Base-by-base conservation (phyloP, 2,113 vertebrate genomes). In the Archocentrus centrarchus region DNA sequence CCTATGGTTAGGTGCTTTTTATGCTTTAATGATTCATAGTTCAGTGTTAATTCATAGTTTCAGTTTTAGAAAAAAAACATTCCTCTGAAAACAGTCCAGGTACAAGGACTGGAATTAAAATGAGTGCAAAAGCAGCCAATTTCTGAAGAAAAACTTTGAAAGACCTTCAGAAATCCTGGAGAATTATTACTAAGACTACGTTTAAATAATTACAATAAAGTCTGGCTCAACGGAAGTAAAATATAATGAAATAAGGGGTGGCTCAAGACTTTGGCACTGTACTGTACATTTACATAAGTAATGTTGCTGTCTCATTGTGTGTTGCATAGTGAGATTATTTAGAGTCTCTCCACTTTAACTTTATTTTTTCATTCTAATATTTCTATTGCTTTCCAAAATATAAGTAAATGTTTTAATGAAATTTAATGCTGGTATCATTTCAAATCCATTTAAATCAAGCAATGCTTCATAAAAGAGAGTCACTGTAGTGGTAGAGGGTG, bases 281-380 rank as follows among this genome's bases (percentile, higher is more conserved):
- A 18, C 39, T 11, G 8, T 2, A 0, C 64, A 30, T 30, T 30
- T 50, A 70, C 22, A 70, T 11, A 9, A 70, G 22, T 47, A 24
- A 15, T 11, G 41, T 41, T 17, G 50, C 5, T 47, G 37, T 44
- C 11, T 24, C 62, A 24, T 17, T 47, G 39, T 66, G 39, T 27
- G 64, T 8, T 47, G 39, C 64, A 1, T 5, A 0, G 24, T 50
- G 41, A 0, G 44, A 24, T 70, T 70, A 1, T 20, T 70, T 70
- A 3, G 3, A 32, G 24, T 17, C 14, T 24, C 64, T 27, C 15
- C 3, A 14, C 22, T 10, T 13, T 70, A 4, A 50, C 30, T 70
- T 70, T 15, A n/a, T 53, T 73, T n/a, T 73, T n/a, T 73, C 44
- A 73, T 70, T 70, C 30, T 70, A 53, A 73, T 73, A 2, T 73